A percentile compares a stretch with the other conserved stretches of the same genome.
These are phyloP conservation scores for Hyposmocoma kahamanoa DNA, from an alignment of 1,140 invertebrate genomes.

Conservation along the genomic window DNA sequence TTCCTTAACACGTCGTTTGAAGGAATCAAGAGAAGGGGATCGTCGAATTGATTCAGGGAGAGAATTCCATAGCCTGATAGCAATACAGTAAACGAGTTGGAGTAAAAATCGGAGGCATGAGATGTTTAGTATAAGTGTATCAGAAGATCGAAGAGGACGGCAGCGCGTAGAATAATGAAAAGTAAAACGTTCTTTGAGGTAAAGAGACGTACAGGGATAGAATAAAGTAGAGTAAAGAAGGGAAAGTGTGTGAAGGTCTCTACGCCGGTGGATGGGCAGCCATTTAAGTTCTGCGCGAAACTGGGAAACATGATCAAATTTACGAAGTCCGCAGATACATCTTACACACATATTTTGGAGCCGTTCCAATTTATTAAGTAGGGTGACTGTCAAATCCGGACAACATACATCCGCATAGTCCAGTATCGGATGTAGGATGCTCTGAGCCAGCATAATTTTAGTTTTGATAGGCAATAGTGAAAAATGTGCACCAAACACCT, in stretches of 20 bases:
- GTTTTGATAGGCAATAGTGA: not conserved
- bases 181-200: conserved; percentile 1
- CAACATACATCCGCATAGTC: not conserved
- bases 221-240: not conserved
- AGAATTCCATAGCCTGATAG: not conserved
- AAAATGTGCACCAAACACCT: not conserved
- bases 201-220: not conserved
- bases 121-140: not conserved
- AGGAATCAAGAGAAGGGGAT: not conserved
- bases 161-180: not conserved
- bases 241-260: not conserved
- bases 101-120: not conserved
- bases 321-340: conserved; percentile 5
- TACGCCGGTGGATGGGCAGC: not conserved
- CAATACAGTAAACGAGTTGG: not conserved
- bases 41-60: not conserved
- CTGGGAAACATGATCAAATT: conserved; percentile 5
- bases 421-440: not conserved
- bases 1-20: not conserved
- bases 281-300: not conserved
- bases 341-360: conserved; percentile 5
- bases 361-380: conserved; percentile 5
- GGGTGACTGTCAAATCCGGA: not conserved
- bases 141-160: not conserved
- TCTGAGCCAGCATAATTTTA: not conserved